phyloP scores from a whole-genome alignment of 2,888 invertebrate genomes.

The Parapristionchus giblindavisi region DNA sequence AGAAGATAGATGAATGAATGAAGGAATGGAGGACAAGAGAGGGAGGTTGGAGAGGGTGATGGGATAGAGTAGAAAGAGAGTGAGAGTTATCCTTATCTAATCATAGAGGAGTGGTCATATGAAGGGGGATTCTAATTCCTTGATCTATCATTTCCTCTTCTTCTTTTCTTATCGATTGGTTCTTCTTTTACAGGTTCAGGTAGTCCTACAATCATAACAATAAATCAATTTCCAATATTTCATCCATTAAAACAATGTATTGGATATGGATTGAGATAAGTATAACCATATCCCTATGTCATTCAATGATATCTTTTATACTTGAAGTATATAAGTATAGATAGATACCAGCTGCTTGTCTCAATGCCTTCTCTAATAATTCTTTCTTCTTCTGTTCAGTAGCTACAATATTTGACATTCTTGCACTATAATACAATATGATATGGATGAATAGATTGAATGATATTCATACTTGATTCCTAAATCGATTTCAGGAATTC shows the following conservation, averaged over 20 bases:
- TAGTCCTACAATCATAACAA: conserved; percentile 1
- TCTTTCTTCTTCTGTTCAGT: conserved; percentile 97
- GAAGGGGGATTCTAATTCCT: not conserved
- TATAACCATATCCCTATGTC: not conserved
- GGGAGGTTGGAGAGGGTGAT: not conserved
- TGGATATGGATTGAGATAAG: not conserved
- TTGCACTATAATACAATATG: conserved; percentile 76
- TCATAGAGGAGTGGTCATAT: conserved; percentile 16
- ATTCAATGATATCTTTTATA: not conserved
- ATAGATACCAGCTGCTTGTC: conserved; percentile 24
- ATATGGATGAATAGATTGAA: not conserved
- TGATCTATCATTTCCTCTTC: conserved; percentile 25
- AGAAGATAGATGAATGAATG: no score
- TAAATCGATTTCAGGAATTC: conserved; percentile 97
- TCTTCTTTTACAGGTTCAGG: conserved; percentile 34
- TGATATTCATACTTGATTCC: conserved; percentile 84
- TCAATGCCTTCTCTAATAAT: conserved; percentile 76
- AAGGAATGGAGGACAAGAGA: not conserved
- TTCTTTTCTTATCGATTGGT: conserved; percentile 27
- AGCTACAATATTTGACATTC: conserved; percentile 97
- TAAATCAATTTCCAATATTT: not conserved
- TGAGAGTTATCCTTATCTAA: conserved; percentile 31
- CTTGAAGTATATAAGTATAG: not conserved
- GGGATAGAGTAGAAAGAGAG: conserved; percentile 14
- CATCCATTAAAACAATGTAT: not conserved